Percentiles rank a stretch among this genome's conserved stretches.
phyloP scores from a whole-genome alignment of 1,140 invertebrate genomes.

The Lucilia sericata region DNA sequence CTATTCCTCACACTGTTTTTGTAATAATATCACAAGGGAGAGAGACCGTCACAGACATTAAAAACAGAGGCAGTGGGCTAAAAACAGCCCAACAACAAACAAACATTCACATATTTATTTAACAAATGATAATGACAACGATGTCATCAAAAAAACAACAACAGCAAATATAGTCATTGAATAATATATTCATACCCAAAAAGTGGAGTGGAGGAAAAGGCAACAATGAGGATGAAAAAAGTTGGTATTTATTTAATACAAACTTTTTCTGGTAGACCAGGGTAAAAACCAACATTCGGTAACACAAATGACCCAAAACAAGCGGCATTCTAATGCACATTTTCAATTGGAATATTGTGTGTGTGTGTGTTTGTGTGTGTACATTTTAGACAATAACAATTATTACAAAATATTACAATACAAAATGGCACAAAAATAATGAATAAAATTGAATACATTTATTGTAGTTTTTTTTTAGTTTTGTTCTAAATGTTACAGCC shows the following conservation, averaged over 20 bases:
- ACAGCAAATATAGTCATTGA: background rate
- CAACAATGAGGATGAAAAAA: background rate
- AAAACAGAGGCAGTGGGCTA: background rate
- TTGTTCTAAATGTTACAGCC: background rate
- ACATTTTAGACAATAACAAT: background rate
- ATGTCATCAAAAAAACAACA: background rate
- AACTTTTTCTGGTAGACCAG: constrained; percentile 35
- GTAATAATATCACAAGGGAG: background rate
- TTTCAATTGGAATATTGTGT: background rate
- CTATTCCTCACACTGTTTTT: background rate
- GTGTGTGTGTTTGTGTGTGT: background rate
- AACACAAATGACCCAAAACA: constrained; percentile 43
- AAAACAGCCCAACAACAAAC: background rate
- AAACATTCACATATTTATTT: background rate
- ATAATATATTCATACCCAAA: background rate
- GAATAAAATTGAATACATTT: constrained; percentile 28
- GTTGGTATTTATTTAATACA: constrained; percentile 7
- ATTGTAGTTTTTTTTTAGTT: background rate
- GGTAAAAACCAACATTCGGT: constrained; percentile 40
- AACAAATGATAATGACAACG: constrained; percentile 3
- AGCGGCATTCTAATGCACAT: constrained; percentile 26
- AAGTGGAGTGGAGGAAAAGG: background rate
- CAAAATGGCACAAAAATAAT: constrained; percentile 32
- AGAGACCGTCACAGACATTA: background rate
- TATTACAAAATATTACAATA: background rate